Percentiles rank a stretch among this genome's conserved stretches.
Conservation (phyloP, 2,797 vertebrate species). For the Manis crassicaudata region DNA sequence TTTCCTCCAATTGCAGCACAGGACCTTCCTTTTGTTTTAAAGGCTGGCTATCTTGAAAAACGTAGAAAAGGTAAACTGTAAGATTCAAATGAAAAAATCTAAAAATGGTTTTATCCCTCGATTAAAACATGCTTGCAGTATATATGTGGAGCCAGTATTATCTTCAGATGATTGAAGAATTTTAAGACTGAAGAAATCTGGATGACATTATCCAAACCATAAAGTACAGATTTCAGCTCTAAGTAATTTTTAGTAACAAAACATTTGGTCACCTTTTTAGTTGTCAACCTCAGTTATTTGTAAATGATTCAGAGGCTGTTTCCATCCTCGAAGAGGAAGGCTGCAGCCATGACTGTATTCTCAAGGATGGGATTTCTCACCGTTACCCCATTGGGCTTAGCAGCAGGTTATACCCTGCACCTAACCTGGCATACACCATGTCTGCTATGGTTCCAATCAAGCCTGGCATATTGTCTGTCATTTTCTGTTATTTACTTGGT, state of each 20-base stretch:
- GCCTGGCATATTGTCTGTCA: background rate
- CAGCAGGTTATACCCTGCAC: background rate
- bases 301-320: background rate
- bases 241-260: conserved; percentile 38
- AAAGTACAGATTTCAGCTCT: background rate
- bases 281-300: background rate
- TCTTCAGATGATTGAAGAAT: background rate
- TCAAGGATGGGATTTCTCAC: background rate
- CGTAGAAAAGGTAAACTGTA: conserved; percentile 93
- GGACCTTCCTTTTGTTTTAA: conserved; percentile 92
- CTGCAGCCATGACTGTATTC: background rate
- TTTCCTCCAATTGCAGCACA: conserved; percentile 93
- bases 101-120: background rate
- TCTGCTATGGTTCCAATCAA: background rate
- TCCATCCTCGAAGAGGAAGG: background rate
- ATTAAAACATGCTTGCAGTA: background rate
- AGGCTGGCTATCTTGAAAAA: conserved; percentile 96
- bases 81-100: background rate
- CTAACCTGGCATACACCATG: background rate
- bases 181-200: conserved; percentile 13
- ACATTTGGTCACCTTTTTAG: background rate
- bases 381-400: background rate
- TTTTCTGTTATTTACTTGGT: background rate
- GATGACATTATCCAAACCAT: background rate
- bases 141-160: background rate